Conservation (phyloP, 2,797 vertebrate genomes). For the Hipposideros larvatus region DNA sequence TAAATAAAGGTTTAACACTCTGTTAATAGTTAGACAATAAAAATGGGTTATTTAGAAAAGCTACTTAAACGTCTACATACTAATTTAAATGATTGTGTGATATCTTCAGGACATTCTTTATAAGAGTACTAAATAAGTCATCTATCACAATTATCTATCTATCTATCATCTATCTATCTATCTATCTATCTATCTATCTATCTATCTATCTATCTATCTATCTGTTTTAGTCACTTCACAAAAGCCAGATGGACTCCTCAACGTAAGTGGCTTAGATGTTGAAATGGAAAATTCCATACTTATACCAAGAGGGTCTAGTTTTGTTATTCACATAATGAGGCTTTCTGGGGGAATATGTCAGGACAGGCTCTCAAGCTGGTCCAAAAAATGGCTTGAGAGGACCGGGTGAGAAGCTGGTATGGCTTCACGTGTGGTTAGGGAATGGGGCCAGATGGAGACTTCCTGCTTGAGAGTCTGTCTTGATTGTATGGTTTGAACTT, state of each 20-base stretch:
- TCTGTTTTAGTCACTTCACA: background rate
- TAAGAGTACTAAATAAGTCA: background rate
- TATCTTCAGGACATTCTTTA: background rate
- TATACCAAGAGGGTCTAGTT: rapidly evolving
- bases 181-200: background rate
- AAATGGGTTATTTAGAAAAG: background rate
- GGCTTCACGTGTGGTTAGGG: rapidly evolving
- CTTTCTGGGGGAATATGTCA: background rate
- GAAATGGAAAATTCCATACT: background rate
- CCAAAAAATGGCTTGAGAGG: no score
- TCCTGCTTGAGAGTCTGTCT: background rate
- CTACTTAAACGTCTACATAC: background rate
- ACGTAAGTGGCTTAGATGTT: background rate
- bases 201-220: background rate
- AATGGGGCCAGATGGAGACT: rapidly evolving
- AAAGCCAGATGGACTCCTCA: no score
- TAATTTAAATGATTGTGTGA: background rate
- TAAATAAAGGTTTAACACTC: background rate
- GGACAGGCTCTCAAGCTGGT: rapidly evolving
- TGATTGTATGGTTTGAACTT: background rate
- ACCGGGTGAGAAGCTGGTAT: rapidly evolving
- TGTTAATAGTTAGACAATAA: background rate
- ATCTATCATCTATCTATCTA: background rate
- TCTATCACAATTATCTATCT: no score
- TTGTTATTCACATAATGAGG: rapidly evolving